A percentile compares a stretch with the other conserved stretches of the same genome.
Conservation (phyloP, 1,140 invertebrate genomes). For the Solenopsis fugax region DNA sequence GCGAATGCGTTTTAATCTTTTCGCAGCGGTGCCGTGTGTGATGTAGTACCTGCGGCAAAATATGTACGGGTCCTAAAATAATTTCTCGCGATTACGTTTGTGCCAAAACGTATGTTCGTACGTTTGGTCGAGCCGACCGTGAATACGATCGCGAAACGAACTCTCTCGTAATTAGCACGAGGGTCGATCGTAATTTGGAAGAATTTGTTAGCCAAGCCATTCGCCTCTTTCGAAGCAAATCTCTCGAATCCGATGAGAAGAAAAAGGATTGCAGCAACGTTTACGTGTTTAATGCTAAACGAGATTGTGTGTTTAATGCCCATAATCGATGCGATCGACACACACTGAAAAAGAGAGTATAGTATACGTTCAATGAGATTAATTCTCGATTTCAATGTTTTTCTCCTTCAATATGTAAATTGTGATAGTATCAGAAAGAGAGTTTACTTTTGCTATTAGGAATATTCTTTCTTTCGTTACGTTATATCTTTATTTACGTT, state of each 20-base stretch:
- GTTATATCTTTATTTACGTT: neutral
- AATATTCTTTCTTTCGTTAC: neutral
- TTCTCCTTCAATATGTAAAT: neutral
- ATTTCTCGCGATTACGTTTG: constrained; percentile 55
- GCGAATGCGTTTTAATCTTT: constrained; percentile 5
- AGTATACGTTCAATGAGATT: neutral
- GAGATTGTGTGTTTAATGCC: neutral
- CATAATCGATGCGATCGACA: no score
- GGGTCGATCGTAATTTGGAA: neutral
- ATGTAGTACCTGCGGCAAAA: constrained; percentile 35
- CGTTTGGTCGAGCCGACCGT: constrained; percentile 38
- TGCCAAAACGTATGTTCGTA: constrained; percentile 63
- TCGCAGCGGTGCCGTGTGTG: constrained; percentile 3
- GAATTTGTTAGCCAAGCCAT: neutral
- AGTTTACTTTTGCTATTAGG: neutral
- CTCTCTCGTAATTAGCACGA: neutral
- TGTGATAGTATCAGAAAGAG: neutral
- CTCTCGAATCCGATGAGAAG: neutral
- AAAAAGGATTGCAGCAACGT: neutral
- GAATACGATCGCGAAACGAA: constrained; percentile 54
- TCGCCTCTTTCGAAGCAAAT: neutral
- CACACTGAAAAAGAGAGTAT: no score
- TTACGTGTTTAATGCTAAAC: neutral
- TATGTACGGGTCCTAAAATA: constrained; percentile 66
- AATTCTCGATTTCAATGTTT: neutral